Percentiles rank a stretch among this genome's conserved stretches.
phyloP scores from a whole-genome alignment of 2,888 invertebrate genomes.

The Pimpla rufipes region DNA sequence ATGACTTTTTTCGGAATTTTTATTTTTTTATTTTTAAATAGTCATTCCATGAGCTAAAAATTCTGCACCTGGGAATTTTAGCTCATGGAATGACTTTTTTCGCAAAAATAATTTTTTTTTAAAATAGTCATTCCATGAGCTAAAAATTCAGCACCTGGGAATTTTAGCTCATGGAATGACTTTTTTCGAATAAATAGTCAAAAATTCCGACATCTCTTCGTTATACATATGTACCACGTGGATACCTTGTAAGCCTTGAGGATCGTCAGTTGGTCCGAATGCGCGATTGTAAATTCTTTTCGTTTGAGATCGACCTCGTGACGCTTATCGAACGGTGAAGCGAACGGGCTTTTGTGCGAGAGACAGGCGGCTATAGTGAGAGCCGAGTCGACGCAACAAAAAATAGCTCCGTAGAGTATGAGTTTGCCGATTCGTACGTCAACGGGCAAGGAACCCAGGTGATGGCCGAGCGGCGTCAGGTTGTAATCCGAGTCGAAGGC shows the following conservation, averaged over 20 bases:
- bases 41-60: no score
- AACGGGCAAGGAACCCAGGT: constrained; percentile 95
- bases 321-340: constrained; percentile 91
- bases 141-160: no score
- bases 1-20: no score
- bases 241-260: constrained; percentile 94
- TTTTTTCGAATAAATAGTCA: background rate
- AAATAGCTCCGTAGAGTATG: constrained; percentile 96
- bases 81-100: no score
- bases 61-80: no score
- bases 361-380: constrained; percentile 95
- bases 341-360: constrained; percentile 93
- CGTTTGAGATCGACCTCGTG: constrained; percentile 90
- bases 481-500: constrained; percentile 91
- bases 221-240: no score
- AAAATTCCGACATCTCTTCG: no score
- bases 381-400: constrained; percentile 96
- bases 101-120: no score
- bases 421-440: constrained; percentile 97
- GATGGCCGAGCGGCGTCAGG: constrained; percentile 94
- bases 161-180: no score
- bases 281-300: constrained; percentile 91
- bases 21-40: no score
- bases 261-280: constrained; percentile 96
- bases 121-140: no score